A percentile compares a stretch with the other conserved stretches of the same genome.
Evolutionary conservation across 1,140 invertebrate species (phyloP).

Genomic region (Orius insidiosus): DNA sequence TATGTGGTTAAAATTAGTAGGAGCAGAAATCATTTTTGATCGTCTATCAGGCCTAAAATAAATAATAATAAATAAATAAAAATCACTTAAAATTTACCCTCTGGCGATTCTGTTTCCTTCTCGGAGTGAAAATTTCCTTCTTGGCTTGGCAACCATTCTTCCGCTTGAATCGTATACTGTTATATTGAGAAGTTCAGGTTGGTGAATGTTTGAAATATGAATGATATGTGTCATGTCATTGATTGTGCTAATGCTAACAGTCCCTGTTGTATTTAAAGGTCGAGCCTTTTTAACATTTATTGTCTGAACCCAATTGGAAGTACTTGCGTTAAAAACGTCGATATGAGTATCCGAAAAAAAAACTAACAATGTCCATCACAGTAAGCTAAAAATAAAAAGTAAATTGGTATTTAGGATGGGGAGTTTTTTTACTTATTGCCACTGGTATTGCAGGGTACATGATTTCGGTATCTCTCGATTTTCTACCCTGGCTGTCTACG

Average conservation of each 20-base stretch:
- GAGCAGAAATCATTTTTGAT: constrained; percentile 89
- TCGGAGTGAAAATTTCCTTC: constrained; percentile 73
- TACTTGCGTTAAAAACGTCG: constrained; percentile 85
- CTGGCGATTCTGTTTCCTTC: constrained; percentile 55
- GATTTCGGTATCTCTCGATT: constrained; percentile 83
- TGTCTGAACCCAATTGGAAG: constrained; percentile 93
- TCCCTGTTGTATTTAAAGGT: constrained; percentile 58
- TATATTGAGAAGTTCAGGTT: constrained; percentile 52
- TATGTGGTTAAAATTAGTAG: constrained; percentile 96
- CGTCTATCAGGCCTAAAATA: constrained; percentile 58
- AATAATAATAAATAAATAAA: neutral
- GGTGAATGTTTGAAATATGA: constrained; percentile 67
- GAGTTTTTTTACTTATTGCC: constrained; percentile 47
- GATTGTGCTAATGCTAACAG: constrained; percentile 57
- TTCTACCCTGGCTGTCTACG: constrained; percentile 77
- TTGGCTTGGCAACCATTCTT: constrained; percentile 40
- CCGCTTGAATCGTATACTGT: constrained; percentile 41
- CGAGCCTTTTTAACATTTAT: constrained; percentile 76
- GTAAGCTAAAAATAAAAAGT: constrained; percentile 40
- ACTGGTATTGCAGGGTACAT: constrained; percentile 90
- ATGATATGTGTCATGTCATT: constrained; percentile 74
- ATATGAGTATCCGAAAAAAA: constrained; percentile 93
- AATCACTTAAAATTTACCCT: constrained; percentile 30
- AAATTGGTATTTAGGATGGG: constrained; percentile 7
- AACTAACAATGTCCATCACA: constrained; percentile 70